Evolutionary conservation across 2,113 vertebrate genomes (phyloP).

Genomic region (Rostratula benghalensis): DNA sequence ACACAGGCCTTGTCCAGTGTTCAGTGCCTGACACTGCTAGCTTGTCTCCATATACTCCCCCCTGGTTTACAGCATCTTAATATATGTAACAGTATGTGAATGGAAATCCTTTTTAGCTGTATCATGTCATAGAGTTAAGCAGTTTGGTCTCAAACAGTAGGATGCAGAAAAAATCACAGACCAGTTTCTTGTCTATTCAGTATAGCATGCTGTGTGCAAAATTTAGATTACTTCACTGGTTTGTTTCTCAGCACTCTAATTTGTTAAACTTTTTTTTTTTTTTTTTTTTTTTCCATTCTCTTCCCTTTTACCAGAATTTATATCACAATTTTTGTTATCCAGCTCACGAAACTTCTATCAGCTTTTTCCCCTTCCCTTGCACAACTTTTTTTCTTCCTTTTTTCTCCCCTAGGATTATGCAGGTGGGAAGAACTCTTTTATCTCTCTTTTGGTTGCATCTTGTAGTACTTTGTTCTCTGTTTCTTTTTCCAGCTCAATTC

Average conservation of each 20-base stretch:
- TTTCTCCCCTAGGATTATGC: not conserved
- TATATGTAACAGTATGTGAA: not conserved
- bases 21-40: not conserved
- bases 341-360: not conserved
- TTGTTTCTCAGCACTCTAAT: not conserved
- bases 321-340: not conserved
- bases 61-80: not conserved
- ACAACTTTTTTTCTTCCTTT: not conserved
- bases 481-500: not conserved
- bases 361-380: not conserved
- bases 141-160: not conserved
- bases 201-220: not conserved
- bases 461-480: not conserved
- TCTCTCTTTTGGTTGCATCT: not conserved
- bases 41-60: not conserved
- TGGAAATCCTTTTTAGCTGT: not conserved
- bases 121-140: not conserved
- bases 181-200: not conserved
- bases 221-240: not conserved
- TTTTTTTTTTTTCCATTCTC: not conserved
- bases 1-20: not conserved
- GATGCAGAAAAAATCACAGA: not conserved
- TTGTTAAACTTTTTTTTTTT: not conserved
- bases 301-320: not conserved
- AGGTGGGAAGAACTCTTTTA: not conserved